phyloP scores from a whole-genome alignment of 2,888 invertebrate species.

The Amorpha juglandis region DNA sequence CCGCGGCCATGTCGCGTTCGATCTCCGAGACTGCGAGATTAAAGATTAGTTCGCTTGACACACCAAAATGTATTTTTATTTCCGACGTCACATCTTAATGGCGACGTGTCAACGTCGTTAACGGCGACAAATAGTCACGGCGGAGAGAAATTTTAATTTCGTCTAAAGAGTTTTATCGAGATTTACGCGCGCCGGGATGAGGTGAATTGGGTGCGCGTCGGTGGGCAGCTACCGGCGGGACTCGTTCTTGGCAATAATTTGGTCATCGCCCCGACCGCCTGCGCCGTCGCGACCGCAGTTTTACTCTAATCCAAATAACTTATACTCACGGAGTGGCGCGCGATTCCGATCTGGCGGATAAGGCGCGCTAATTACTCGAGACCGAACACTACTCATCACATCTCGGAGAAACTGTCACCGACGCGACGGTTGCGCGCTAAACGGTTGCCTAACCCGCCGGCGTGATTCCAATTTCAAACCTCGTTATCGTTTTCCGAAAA shows the following conservation, averaged over 20 bases:
- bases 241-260: conserved; percentile 77
- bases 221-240: conserved; percentile 56
- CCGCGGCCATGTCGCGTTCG: conserved; percentile 38
- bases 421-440: conserved; percentile 59
- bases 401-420: conserved; percentile 63
- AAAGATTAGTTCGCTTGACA: conserved; percentile 29
- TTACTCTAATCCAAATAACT: conserved; percentile 45
- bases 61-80: conserved; percentile 32
- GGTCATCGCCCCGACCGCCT: conserved; percentile 71
- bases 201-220: conserved; percentile 52
- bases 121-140: conserved; percentile 44
- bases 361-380: conserved; percentile 64
- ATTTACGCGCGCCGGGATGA: conserved; percentile 60
- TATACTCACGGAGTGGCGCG: conserved; percentile 20
- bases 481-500: conserved; percentile 67
- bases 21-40: conserved; percentile 37
- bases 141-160: conserved; percentile 53
- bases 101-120: conserved; percentile 50
- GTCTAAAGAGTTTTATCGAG: conserved; percentile 63
- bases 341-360: conserved; percentile 59
- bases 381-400: conserved; percentile 60
- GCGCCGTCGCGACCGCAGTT: conserved; percentile 45
- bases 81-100: conserved; percentile 37
- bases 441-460: conserved; percentile 64
- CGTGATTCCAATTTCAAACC: conserved; percentile 78